Base-by-base conservation (phyloP, 1,140 invertebrate genomes). In the Lepeophtheirus salmonis region DNA sequence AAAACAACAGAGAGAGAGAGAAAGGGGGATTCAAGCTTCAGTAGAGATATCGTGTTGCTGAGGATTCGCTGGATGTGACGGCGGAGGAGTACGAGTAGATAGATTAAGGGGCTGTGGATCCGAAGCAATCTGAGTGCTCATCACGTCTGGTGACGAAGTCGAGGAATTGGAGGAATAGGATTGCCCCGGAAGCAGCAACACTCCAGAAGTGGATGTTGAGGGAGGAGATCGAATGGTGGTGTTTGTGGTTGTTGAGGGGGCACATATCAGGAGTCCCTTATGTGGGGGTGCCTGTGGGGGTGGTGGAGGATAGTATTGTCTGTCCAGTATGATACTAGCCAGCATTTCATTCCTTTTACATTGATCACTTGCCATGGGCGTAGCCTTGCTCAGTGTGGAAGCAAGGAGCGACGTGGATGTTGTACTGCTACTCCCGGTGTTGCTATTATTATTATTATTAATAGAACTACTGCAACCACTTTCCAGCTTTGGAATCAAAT, bases 41-140 rank as follows among this genome's bases (percentile, higher is more conserved):
- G 55, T 57, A 23, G 55, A 25, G 26, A 57, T 57, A 57, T 57
- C 55, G n/a, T 57, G 55, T 24, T 25, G 26, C 4, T 21, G 26
- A 18, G 55, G 20, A 17, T 16, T 22, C 52, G 52, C 16, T 3
- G 52, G 14, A 22, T 2, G 2, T 22, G 80, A 80, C 63, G 84
- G 83, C 65, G 83, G 83, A 62, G 84, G 83, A 62, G 84, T 84
- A 70, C 89, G 88, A 73, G 87, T 88, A 66, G 84, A 88, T 56
- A 89, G 76, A 74, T 89, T 89, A 49, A 89, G 73, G 26, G 86
- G 84, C 68, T 86, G 83, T 60, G 82, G 80, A 68, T 86, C 83
- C 57, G 82, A 80, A 62, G 83, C 82, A 68, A 82, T 83, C 62
- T 86, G 83, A 68, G 85, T 83, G 55, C 87, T 75, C 68, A 86